phyloP scores from a whole-genome alignment of 2,113 vertebrate species.

The Trachemys scripta region DNA sequence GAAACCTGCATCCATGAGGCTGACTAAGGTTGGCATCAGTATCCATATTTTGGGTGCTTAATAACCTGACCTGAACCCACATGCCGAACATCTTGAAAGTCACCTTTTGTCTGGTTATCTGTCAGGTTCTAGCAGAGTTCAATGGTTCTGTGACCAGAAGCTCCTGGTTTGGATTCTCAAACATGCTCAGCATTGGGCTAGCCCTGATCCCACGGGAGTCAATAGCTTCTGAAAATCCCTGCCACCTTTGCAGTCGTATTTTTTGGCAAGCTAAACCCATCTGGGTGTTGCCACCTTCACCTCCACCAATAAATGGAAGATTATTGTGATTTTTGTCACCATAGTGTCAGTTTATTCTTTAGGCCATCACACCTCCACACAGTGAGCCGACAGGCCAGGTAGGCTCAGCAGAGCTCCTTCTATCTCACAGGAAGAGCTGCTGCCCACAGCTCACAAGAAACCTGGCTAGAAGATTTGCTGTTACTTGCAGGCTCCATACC shows the following conservation, averaged over 20 bases:
- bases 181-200: background rate
- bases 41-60: background rate
- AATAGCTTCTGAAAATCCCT: background rate
- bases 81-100: background rate
- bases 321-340: background rate
- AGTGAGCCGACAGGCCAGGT: fast-evolving
- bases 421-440: background rate
- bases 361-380: background rate
- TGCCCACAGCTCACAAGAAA: background rate
- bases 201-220: background rate
- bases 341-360: background rate
- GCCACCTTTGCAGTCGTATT: background rate
- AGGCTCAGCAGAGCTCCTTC: background rate
- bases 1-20: background rate
- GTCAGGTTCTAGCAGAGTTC: background rate
- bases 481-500: background rate
- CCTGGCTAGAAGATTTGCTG: background rate
- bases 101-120: fast-evolving
- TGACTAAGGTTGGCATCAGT: background rate
- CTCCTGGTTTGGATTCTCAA: background rate
- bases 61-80: background rate
- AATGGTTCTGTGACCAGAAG: background rate
- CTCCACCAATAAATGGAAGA: background rate
- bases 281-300: background rate
- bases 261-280: background rate